A percentile compares a stretch with the other conserved stretches of the same genome.
Conservation (phyloP, 2,888 invertebrate species). For the Polydrusus tereticollis region DNA sequence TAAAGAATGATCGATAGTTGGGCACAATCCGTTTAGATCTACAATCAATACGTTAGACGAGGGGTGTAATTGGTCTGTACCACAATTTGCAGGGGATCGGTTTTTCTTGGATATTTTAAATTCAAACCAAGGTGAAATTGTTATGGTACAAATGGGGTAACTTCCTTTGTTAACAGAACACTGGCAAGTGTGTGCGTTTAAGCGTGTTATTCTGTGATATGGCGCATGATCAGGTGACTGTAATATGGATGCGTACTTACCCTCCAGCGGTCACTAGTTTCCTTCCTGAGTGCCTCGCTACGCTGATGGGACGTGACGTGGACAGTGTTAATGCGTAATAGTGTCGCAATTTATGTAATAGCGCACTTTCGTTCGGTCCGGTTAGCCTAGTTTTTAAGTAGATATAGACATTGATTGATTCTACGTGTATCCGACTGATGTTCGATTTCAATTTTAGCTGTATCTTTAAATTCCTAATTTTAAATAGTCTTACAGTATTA, state of each 20-base stretch:
- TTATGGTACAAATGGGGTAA: too few species aligned
- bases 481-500: constrained; percentile 34
- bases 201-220: constrained; percentile 68
- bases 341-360: constrained; percentile 33
- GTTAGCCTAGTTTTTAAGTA: constrained; percentile 64
- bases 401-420: constrained; percentile 59
- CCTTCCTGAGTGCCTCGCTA: constrained; percentile 68
- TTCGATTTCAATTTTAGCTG: constrained; percentile 46
- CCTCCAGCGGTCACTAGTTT: constrained; percentile 67
- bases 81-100: too few species aligned
- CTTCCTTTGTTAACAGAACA: constrained; percentile 47
- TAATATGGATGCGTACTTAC: constrained; percentile 67
- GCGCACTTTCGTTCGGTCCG: constrained; percentile 62
- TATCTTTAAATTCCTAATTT: constrained; percentile 36
- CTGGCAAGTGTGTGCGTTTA: constrained; percentile 61
- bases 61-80: too few species aligned
- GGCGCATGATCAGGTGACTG: constrained; percentile 69
- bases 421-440: constrained; percentile 61
- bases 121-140: too few species aligned
- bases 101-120: too few species aligned
- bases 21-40: too few species aligned
- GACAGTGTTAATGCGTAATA: constrained; percentile 62
- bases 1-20: too few species aligned
- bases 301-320: constrained; percentile 66
- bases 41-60: too few species aligned